Percentiles rank a stretch among this genome's conserved stretches.
These are phyloP conservation scores for Tortricodes alternella DNA, from an alignment of 2,888 invertebrate species.

Conservation along the genomic window DNA sequence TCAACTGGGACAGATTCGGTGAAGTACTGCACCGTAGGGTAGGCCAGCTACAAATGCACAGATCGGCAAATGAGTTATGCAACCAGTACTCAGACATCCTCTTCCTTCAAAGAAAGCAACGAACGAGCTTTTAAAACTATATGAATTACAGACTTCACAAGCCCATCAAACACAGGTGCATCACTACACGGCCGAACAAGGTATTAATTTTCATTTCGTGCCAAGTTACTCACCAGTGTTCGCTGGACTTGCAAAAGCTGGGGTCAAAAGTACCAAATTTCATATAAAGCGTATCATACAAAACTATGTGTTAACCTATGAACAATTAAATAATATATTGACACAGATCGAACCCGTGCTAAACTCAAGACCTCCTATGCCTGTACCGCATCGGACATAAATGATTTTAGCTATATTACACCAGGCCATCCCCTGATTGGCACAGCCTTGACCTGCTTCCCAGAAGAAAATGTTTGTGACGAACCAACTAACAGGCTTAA, in stretches of 20 bases:
- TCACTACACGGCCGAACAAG: background rate
- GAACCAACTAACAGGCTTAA: background rate
- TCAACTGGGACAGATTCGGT: too few relatives aligned
- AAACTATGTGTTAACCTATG: background rate
- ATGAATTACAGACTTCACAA: background rate
- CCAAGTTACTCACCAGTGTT: conserved; percentile 11
- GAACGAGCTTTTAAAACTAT: conserved; percentile 1
- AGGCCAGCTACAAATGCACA: too few relatives aligned
- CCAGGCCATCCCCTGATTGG: background rate
- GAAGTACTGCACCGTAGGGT: too few relatives aligned
- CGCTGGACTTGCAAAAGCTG: conserved; percentile 3
- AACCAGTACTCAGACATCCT: too few relatives aligned
- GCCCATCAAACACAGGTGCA: conserved; percentile 1
- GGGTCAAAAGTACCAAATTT: conserved; percentile 12
- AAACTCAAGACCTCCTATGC: background rate
- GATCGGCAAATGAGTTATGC: too few relatives aligned
- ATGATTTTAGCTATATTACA: background rate
- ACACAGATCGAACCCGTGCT: background rate
- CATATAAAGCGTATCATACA: too few relatives aligned
- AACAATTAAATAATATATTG: background rate
- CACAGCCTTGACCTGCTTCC: background rate
- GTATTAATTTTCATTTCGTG: conserved; percentile 5
- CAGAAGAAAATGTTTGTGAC: background rate
- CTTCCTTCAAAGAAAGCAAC: too few relatives aligned
- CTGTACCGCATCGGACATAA: background rate